phyloP scores from a whole-genome alignment of 2,113 vertebrate genomes.

The Thunnus maccoyii region DNA sequence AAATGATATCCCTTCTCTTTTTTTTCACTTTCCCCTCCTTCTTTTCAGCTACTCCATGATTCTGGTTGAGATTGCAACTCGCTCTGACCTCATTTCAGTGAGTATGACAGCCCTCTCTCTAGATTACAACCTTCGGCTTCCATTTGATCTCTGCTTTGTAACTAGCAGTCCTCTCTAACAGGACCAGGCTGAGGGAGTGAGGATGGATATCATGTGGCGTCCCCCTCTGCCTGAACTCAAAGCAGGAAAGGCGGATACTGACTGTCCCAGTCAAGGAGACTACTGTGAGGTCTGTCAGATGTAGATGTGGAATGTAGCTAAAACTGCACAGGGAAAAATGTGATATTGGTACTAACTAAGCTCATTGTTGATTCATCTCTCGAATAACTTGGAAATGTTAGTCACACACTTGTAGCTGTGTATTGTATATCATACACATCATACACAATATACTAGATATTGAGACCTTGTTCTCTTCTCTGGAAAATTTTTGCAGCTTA shows the following conservation, averaged over 20 bases:
- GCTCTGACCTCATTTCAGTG: conserved; percentile 82
- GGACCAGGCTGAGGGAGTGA: conserved; percentile 76
- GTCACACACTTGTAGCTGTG: too few species aligned
- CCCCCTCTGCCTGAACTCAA: conserved; percentile 82
- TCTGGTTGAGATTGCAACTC: conserved; percentile 84
- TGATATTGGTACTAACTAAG: too few species aligned
- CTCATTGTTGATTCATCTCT: too few species aligned
- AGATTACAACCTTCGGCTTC: conserved; percentile 54
- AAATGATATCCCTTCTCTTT: conserved; percentile 13
- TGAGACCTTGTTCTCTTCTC: conserved; percentile 10
- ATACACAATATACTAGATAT: not conserved
- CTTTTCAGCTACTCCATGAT: conserved; percentile 84
- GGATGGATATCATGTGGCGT: conserved; percentile 80
- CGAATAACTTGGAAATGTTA: not conserved
- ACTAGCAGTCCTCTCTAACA: conserved; percentile 60
- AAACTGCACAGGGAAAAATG: not conserved
- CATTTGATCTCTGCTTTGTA: conserved; percentile 58
- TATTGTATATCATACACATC: not conserved
- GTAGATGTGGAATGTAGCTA: not conserved
- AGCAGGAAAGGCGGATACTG: conserved; percentile 78
- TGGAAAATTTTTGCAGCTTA: conserved; percentile 72
- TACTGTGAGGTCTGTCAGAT: conserved; percentile 82
- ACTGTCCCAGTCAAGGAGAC: conserved; percentile 81
- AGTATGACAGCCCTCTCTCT: conserved; percentile 57
- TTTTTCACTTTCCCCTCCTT: conserved; percentile 4